Conservation (phyloP, 2,113 vertebrate genomes). For the Melanocharis versteri region DNA sequence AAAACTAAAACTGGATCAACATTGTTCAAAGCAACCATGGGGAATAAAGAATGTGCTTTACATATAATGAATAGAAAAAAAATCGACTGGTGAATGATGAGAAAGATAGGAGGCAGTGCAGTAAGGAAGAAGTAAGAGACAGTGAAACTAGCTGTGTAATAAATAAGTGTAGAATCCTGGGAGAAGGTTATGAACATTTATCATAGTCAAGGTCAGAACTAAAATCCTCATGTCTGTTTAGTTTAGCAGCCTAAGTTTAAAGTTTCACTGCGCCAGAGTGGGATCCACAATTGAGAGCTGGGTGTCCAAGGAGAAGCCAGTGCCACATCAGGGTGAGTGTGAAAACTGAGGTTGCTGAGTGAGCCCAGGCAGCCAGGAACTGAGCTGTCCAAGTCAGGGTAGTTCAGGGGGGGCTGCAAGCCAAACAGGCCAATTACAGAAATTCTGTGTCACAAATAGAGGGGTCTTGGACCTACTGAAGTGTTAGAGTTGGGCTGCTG, state of each 20-base stretch:
- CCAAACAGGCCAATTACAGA: background rate
- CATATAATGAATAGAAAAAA: background rate
- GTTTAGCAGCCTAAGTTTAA: background rate
- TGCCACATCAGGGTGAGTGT: background rate
- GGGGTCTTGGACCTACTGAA: background rate
- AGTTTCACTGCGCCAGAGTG: background rate
- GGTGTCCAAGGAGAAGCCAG: background rate
- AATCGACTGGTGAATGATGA: background rate
- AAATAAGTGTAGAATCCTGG: background rate
- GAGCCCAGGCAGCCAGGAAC: background rate
- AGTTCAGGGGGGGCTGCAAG: background rate
- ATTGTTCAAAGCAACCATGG: background rate
- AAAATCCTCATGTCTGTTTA: background rate
- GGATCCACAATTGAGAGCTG: background rate
- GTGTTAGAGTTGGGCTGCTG: background rate
- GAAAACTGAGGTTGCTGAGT: background rate
- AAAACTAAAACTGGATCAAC: background rate
- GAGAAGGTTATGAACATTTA: background rate
- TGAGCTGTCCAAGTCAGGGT: background rate
- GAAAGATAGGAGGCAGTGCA: background rate
- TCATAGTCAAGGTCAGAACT: background rate
- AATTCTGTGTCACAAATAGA: background rate
- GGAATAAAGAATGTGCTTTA: background rate
- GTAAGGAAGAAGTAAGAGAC: background rate
- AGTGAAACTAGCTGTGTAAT: background rate